Evolutionary conservation across 2,113 vertebrate species (phyloP).

Genomic region (Platysternon megacephalum): DNA sequence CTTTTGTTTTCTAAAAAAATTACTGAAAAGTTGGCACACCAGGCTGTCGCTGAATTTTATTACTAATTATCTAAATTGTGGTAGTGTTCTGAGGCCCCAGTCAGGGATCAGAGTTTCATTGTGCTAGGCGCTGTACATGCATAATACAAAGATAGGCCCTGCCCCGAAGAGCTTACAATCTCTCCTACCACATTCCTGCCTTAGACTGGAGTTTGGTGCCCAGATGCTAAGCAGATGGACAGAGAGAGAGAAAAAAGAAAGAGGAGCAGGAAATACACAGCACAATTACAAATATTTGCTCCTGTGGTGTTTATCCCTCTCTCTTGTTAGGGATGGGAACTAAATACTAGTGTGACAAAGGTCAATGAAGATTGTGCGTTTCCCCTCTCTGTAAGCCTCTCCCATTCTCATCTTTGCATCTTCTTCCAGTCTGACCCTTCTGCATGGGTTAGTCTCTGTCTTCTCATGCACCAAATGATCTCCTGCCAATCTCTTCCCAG

Average conservation of each 20-base stretch:
- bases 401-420: background rate
- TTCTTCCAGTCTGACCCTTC: background rate
- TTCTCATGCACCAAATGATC: background rate
- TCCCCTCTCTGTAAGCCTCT: background rate
- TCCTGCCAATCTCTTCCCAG: background rate
- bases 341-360: background rate
- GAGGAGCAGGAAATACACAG: background rate
- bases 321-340: background rate
- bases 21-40: background rate
- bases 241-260: background rate
- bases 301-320: background rate
- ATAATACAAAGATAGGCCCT: background rate
- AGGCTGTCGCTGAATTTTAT: background rate
- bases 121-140: background rate
- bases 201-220: background rate
- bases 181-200: background rate
- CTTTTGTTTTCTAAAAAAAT: background rate
- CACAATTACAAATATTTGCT: background rate
- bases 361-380: background rate
- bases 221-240: background rate
- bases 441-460: background rate
- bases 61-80: background rate
- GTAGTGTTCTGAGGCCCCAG: background rate
- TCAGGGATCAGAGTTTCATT: background rate
- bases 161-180: background rate